Base-by-base conservation (phyloP, 2,888 invertebrate genomes). In the Stenodema calcarata region DNA sequence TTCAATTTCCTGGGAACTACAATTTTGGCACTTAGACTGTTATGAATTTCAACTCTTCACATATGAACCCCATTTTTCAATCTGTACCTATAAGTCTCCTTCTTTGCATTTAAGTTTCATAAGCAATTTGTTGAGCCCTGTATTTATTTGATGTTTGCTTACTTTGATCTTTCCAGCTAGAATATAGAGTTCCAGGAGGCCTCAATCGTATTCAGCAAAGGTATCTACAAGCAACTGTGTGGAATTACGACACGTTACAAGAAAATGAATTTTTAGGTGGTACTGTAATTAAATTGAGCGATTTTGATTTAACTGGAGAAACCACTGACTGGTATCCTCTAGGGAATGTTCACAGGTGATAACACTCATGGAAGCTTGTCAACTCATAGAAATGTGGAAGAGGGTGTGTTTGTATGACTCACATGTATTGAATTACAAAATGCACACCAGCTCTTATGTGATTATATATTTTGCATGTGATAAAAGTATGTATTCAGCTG, bases 221-320 rank as follows among this genome's bases (percentile, higher is more conserved):
- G 78, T 94, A 93, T 12, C 92, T 99, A n/a, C 97, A 98, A 91
- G 97, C 98, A 0, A 97, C 98, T 0, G 95, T 98, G 12, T 98
- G 98, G 98, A 96, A 97, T 91, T 96, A 98, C 91, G 98, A 98
- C 91, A 94, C 96, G 0, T 92, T 98, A 69, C 98, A 98, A 91
- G 98, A 98, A 91, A 98, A 98, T 92, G 96, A 97, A 92, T 96
- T 98, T 91, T 93, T 98, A 12, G 99, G 99, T 35, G 98, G 98
- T n/a, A 95, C 97, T 86, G 94, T 95, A 89, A 93, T 98, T 89
- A 94, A 95, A 0, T 92, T 99, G 16, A 92, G 92, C 87, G 93
- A 95, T 50, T 91, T 96, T 88, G 95, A 96, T 90, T 92, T 98
- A 88, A 93, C 94, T 1, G 94, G 94, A 89, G 97, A 98, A 91